Evolutionary conservation across 2,797 vertebrate genomes (phyloP).

Genomic region (Gadopsis bispinosus): DNA sequence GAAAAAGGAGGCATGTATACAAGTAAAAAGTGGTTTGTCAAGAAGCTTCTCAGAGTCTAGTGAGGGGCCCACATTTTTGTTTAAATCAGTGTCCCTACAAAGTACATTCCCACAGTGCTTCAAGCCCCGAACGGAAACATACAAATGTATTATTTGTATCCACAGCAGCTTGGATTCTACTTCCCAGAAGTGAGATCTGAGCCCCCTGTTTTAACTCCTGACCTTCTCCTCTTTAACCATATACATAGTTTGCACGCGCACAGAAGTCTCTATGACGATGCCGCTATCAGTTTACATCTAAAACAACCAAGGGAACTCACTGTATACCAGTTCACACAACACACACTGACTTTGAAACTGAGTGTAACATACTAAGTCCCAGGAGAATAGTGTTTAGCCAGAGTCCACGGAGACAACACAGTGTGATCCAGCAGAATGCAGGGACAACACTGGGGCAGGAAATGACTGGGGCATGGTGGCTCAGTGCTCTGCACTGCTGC

Average conservation of each 20-base stretch:
- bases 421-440: slow-evolving; percentile 9
- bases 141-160: slow-evolving; percentile 49
- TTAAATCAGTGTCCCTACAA: slow-evolving; percentile 24
- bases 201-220: slow-evolving; percentile 44
- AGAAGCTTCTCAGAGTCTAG: slow-evolving; percentile 9
- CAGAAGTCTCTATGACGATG: slow-evolving; percentile 10
- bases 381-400: slow-evolving; percentile 17
- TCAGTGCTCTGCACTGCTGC: too few relatives aligned
- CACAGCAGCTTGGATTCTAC: slow-evolving; percentile 40
- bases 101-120: slow-evolving; percentile 66
- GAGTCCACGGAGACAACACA: slow-evolving; percentile 39
- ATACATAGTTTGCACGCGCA: slow-evolving; percentile 20
- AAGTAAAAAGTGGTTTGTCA: background rate
- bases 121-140: slow-evolving; percentile 47
- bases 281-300: slow-evolving; percentile 47
- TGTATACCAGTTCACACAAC: slow-evolving; percentile 52
- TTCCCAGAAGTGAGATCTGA: slow-evolving; percentile 60
- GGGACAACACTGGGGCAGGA: slow-evolving; percentile 1
- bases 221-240: slow-evolving; percentile 55
- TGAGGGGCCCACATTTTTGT: slow-evolving; percentile 24
- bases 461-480: background rate
- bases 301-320: slow-evolving; percentile 18
- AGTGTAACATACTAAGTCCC: slow-evolving; percentile 39
- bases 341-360: slow-evolving; percentile 20
- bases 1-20: background rate